Base-by-base conservation (phyloP, 2,888 invertebrate species). In the Keiferia lycopersicella region DNA sequence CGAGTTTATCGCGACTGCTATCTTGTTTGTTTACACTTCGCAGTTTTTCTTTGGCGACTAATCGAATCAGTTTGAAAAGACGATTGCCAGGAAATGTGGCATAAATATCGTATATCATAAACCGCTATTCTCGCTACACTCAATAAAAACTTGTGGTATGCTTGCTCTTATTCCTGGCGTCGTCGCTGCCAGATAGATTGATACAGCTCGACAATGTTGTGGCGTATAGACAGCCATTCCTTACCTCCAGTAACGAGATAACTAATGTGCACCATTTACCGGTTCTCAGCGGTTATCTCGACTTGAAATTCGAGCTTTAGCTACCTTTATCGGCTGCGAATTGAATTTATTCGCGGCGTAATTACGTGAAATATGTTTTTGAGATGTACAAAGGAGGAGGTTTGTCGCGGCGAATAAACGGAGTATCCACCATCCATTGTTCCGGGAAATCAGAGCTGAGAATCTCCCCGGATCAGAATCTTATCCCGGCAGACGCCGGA, bases 381-480 rank as follows among this genome's bases (percentile, higher is more conserved):
- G n/a, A 59, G 45, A 12, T 61, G 78, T 78, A 82, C 75, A 80
- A 82, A 81, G 79, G 78, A 77, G 82, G 83, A 81, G 76, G 78
- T 74, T 74, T 71, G 74, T 71, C 72, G 72, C 67, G 61, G 73
- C 73, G 79, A 75, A 81, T 83, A 79, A 82, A 80, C 79, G 79
- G 69, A 69, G 74, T 73, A 74, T 79, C 68, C 73, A 75, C 75
- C 76, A 79, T 77, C 79, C 74, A 81, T 82, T 86, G 83, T 83
- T 80, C 77, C 77, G 80, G 79, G 77, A 82, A 87, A 87, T 87
- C 85, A 84, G 79, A 74, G 79, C 74, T 79, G 80, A 82, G 82
- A 82, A 88, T 87, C 87, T 82, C 75, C 67, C 76, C 73, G 77
- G 78, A 81, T 79, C 76, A 78, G 78, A 73, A 80, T 85, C 79